Evolutionary conservation across 2,113 vertebrate species (phyloP), one percentile per base, ranked within the genome.

Genomic region (Oncorhynchus gorbuscha): DNA sequence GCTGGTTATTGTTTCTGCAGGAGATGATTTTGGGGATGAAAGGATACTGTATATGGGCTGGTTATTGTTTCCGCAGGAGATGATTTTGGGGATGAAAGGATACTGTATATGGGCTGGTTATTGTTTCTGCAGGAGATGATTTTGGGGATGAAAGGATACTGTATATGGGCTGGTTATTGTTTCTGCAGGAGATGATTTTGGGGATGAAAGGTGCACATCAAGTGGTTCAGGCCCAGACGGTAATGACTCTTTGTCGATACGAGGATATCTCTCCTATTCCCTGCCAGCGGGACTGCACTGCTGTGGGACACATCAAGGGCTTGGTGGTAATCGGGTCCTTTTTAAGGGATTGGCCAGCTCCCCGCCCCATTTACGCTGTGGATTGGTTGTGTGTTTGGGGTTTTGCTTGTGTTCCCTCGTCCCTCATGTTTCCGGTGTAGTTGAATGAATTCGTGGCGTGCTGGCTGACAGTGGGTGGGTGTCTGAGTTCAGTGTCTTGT

Each of bases 291-390:
- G 82, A 71, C 24, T 62, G 72, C 16, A n/a, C 7, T 70, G 70
- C 77, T 13, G 74, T 18, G 8, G 30, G 68, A 61, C 78, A 73
- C 74, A 86, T 86, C 82, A 83, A 84, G 85, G 76, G 78, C 58
- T 18, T 0, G 78, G 58, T 72, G 77, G 5, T 76, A 79, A 81
- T 79, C 48, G 28, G 55, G 78, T 77, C 61, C 76, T 77, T 86
- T 83, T 87, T 84, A 86, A 84, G 76, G 70, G 39, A 1, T 1
- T 68, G 39, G 24, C 3, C 3, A n/a, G 45, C 26, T 55, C 72
- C 71, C 62, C 55, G 16, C 26, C 65, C 16, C 24, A 30, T 16
- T 16, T 22, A 67, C 26, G 2, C 14, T 30, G 24, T 32, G 65
- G 72, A 64, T 49, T 83, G 82, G 69, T 76, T 48, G n/a, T 66